Evolutionary conservation across 2,888 invertebrate species (phyloP).

Genomic region (Dascillus cervinus): DNA sequence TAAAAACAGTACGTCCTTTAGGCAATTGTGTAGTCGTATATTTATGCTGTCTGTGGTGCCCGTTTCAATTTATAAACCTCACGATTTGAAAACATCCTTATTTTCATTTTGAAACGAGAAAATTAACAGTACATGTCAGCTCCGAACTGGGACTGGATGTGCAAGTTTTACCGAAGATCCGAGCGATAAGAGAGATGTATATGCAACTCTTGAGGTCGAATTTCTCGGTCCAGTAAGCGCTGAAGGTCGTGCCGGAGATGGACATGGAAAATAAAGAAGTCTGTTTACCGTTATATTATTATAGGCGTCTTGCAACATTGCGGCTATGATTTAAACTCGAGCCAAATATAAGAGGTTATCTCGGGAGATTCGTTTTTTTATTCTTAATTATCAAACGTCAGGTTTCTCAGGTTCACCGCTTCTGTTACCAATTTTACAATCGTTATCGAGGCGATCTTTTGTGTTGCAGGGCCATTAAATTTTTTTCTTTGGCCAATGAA

Average conservation of each 20-base stretch:
- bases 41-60: too few species aligned
- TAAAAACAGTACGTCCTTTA: too few species aligned
- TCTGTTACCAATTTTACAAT: background rate
- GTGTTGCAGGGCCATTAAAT: background rate
- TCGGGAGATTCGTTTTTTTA: too few species aligned
- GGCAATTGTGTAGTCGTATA: too few species aligned
- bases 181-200: background rate
- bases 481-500: too few species aligned
- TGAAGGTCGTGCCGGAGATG: constrained; percentile 12
- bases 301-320: background rate
- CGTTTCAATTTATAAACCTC: too few species aligned
- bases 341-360: too few species aligned
- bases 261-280: constrained; percentile 15
- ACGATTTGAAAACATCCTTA: too few species aligned
- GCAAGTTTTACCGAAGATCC: background rate
- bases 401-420: too few species aligned
- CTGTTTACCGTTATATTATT: constrained; percentile 13
- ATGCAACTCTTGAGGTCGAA: constrained; percentile 30
- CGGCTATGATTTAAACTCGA: background rate
- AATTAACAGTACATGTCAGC: too few species aligned
- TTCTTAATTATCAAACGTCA: too few species aligned
- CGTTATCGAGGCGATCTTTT: background rate
- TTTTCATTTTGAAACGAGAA: too few species aligned
- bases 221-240: constrained; percentile 33
- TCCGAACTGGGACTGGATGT: background rate